A percentile compares a stretch with the other conserved stretches of the same genome.
These are phyloP conservation scores for Leucophenga varia DNA, from an alignment of 1,140 invertebrate species.

Conservation along the genomic window DNA sequence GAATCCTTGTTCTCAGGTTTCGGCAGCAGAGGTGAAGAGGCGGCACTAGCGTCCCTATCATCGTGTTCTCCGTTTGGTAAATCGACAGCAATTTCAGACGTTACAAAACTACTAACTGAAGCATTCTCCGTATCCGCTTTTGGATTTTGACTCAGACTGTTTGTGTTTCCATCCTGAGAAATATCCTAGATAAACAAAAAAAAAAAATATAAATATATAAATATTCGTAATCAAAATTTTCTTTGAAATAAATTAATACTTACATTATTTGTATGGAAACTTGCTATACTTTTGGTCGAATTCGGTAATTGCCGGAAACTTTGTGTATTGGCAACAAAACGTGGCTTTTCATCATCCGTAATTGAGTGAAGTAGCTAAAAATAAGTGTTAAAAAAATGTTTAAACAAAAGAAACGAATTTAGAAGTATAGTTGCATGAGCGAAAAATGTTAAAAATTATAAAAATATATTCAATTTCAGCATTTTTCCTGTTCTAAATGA, in stretches of 20 bases:
- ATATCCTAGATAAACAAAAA: too few relatives aligned
- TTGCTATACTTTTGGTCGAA: slow-evolving; percentile 25
- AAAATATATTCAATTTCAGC: too few relatives aligned
- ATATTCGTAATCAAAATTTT: too few relatives aligned
- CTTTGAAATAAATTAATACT: slow-evolving; percentile 1
- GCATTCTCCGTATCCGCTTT: slow-evolving; percentile 26
- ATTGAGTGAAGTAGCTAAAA: slow-evolving; percentile 29
- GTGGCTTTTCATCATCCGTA: slow-evolving; percentile 37
- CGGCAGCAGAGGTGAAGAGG: slow-evolving; percentile 31
- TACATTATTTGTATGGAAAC: slow-evolving; percentile 35
- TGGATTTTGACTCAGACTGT: slow-evolving; percentile 8
- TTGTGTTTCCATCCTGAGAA: too few relatives aligned
- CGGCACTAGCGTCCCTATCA: slow-evolving; percentile 26
- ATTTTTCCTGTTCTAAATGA: too few relatives aligned
- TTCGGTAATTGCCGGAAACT: slow-evolving; percentile 22
- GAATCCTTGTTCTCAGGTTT: slow-evolving; percentile 17
- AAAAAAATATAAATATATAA: too few relatives aligned
- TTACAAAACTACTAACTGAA: slow-evolving; percentile 35
- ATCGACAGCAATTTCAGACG: slow-evolving; percentile 30
- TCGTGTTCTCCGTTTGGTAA: slow-evolving; percentile 35
- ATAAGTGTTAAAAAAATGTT: too few relatives aligned
- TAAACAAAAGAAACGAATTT: too few relatives aligned
- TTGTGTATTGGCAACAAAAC: slow-evolving; percentile 17
- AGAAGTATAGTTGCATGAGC: too few relatives aligned
- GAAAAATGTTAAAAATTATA: too few relatives aligned